Base-by-base conservation (phyloP, 2,888 invertebrate species). In the Argyresthia goedartella region DNA sequence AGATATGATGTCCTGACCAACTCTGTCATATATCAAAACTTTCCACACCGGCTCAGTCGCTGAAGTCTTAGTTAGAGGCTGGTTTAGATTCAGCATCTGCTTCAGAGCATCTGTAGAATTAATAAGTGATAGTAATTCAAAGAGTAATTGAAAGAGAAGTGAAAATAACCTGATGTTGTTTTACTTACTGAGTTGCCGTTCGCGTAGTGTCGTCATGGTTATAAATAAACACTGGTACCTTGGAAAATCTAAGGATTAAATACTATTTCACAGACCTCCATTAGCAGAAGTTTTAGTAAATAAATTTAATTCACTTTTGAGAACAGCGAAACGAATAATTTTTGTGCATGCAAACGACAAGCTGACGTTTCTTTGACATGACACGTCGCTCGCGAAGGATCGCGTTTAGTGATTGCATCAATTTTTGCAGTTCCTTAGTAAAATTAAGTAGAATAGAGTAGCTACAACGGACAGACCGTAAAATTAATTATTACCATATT, bases 1-100 rank as follows among this genome's bases (percentile, higher is more conserved):
- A 11, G 99, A 98, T 64, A 99, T 97, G 50, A 99, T 97, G 73
- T 99, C 99, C 84, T 99, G 99, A 4, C 99, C 99, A 61, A 94
- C 92, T 65, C 95, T 91, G 76, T 99, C 99, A 71, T 98, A 99
- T 56, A 99, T 92, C 56, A 99, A 87, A 54, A 99, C 92, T 88
- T 98, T 98, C 98, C 98, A 98, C 11, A 94, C 93, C 25, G 98
- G 97, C 81, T 98, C 96, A 41, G 92, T 90, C 9, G 93, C 90
- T 48, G 92, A 88, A 54, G 91, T 88, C 75, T 94, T 95, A 2
- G 91, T 91, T 56, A 92, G 87, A 39, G 93, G 91, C 63, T 93
- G 91, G 79, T 98, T 97, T 54, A 98, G 88, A 86, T 98, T 98
- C 55, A 98, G 88, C 97, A 98, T 98, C 85, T 96, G 96, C 87